phyloP scores from a whole-genome alignment of 2,888 invertebrate genomes.

The Perithous albicinctus region DNA sequence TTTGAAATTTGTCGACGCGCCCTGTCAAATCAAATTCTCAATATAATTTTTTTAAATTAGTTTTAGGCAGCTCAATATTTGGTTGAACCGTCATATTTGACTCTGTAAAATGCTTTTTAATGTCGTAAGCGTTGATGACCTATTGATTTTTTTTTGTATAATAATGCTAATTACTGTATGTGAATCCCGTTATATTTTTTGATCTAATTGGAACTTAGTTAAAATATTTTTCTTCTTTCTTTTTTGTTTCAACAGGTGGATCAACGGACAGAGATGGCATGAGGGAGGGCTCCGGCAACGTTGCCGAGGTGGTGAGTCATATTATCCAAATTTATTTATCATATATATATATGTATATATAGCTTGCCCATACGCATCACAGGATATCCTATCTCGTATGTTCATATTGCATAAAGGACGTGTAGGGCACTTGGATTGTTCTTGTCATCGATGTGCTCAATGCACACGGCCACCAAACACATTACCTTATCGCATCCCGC shows the following conservation, averaged over 20 bases:
- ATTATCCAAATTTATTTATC: constrained; percentile 36
- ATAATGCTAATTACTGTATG: neutral
- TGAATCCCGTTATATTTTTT: neutral
- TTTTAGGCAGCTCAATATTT: too few relatives aligned
- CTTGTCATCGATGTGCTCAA: constrained; percentile 22
- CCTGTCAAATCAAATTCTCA: too few relatives aligned
- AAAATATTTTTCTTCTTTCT: too few relatives aligned
- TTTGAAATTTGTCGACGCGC: too few relatives aligned
- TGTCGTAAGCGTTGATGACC: too few relatives aligned
- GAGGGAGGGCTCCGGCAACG: constrained; percentile 84
- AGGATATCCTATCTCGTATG: neutral
- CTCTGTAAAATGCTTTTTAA: too few relatives aligned
- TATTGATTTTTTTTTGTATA: neutral
- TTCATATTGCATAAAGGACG: neutral
- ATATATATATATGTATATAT: too few relatives aligned
- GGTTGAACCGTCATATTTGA: too few relatives aligned
- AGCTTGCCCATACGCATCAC: neutral
- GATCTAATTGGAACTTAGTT: neutral
- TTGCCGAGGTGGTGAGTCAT: constrained; percentile 83
- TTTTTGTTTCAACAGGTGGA: constrained; percentile 78
- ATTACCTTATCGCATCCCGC: constrained; percentile 41
- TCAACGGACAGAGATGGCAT: constrained; percentile 84
- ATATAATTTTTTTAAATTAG: too few relatives aligned
- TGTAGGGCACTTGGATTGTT: neutral
- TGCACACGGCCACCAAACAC: constrained; percentile 1